Evolutionary conservation across 1,140 invertebrate species (phyloP), one percentile per base, ranked within the genome.

Genomic region (Sarcophaga peregrina): DNA sequence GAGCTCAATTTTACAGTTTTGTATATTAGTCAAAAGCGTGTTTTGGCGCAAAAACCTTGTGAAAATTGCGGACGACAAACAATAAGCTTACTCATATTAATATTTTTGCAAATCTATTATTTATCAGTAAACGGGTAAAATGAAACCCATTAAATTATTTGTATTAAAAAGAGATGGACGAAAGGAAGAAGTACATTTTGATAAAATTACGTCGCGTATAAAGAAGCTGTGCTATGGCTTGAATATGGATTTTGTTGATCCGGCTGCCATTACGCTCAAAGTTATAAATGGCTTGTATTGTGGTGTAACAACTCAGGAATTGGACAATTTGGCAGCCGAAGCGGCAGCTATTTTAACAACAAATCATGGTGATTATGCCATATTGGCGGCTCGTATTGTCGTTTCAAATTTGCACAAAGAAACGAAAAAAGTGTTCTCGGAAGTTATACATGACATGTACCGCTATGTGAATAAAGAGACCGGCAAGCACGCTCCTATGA

Each of bases 401-500:
- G 94, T 99, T 6, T 98, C 98, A 8, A 99, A 99, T 92, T 92
- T 99, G 68, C 98, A 99, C 87, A 99, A 99, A 89, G 97, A 99
- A 92, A 97, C 96, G 0, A 97, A 95, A 86, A 97, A 97, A 91
- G 93, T 93, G 54, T 98, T 98, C 86, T 96, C 95, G 85, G 98
- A 98, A 90, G 97, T 99, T 0, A 97, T 99, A 88, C 92, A 94
- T 82, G 96, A 97, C 91, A 91, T 99, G 5, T 95, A 97, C 87
- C 94, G 95, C 73, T 94, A 95, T 88, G 88, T 94, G 0, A 95
- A 97, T 91, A 92, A 93, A 58, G 92, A 94, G 84, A 97, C 95
- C 20, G 94, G 94, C 15, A 90, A 92, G 85, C 90, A 90, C 47
- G 92, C 92, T 3, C 96, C 98, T 4, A 95, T 99, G 93, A 96